phyloP scores from a whole-genome alignment of 2,113 vertebrate species.

The Rhadina sibilatrix region DNA sequence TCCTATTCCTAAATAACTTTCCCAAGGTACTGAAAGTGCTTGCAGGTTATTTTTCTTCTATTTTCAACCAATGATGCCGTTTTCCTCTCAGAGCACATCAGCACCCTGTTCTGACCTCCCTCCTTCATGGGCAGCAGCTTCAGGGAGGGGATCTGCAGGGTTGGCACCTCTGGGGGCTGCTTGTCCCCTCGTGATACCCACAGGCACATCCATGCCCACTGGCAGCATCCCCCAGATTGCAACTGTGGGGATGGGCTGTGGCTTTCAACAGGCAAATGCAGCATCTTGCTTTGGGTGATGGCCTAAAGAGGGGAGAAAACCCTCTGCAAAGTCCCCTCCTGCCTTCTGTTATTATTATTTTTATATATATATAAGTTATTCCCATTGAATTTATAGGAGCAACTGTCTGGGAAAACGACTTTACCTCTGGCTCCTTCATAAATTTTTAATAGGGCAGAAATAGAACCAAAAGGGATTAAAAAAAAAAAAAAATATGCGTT shows the following conservation, averaged over 20 bases:
- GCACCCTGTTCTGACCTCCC: background rate
- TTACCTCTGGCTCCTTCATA: conserved; percentile 48
- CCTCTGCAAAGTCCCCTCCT: background rate
- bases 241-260: rapidly evolving
- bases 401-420: conserved; percentile 43
- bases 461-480: conserved; percentile 61
- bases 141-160: background rate
- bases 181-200: background rate
- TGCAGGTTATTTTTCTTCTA: background rate
- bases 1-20: background rate
- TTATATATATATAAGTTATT: background rate
- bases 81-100: background rate
- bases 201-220: background rate
- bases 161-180: background rate
- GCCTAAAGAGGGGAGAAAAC: background rate
- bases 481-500: background rate
- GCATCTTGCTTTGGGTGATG: background rate
- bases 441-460: conserved; percentile 65
- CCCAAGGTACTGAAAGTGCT: background rate
- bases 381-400: conserved; percentile 12
- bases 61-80: background rate
- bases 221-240: background rate
- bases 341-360: background rate
- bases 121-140: rapidly evolving
- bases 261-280: background rate